phyloP scores from a whole-genome alignment of 2,888 invertebrate genomes.

The Leucozona laternaria region DNA sequence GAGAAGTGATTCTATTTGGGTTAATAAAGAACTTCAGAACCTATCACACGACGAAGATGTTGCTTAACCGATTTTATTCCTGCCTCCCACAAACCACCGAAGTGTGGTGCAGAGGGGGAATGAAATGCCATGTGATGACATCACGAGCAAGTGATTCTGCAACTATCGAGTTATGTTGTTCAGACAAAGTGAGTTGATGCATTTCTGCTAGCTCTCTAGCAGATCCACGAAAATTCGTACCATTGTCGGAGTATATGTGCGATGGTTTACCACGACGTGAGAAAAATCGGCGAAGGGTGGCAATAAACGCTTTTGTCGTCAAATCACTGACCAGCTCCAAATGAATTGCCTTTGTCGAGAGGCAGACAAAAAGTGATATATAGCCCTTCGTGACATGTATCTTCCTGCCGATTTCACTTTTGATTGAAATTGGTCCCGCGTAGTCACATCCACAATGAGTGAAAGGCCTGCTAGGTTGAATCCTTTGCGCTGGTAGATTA shows the following conservation, averaged over 20 bases:
- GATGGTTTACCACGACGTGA: slow-evolving; percentile 54
- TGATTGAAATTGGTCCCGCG: too few species aligned
- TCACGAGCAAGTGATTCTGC: slow-evolving; percentile 54
- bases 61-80: slow-evolving; percentile 40
- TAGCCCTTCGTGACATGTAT: too few species aligned
- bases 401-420: too few species aligned
- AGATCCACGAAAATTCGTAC: slow-evolving; percentile 57
- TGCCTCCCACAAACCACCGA: slow-evolving; percentile 43
- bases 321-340: too few species aligned
- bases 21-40: slow-evolving; percentile 19
- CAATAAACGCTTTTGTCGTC: too few species aligned
- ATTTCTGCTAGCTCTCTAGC: slow-evolving; percentile 43
- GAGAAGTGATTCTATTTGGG: slow-evolving; percentile 31
- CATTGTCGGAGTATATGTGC: slow-evolving; percentile 53
- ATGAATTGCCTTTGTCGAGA: too few species aligned
- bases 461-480: too few species aligned
- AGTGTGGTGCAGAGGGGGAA: slow-evolving; percentile 60
- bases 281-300: background rate
- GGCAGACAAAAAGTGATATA: too few species aligned
- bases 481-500: too few species aligned
- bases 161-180: slow-evolving; percentile 23
- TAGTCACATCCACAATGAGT: too few species aligned
- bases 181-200: slow-evolving; percentile 28
- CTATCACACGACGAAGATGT: slow-evolving; percentile 43
- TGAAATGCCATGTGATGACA: slow-evolving; percentile 61